Conservation (phyloP, 1,140 invertebrate species). For the Drosophila trapezifrons region DNA sequence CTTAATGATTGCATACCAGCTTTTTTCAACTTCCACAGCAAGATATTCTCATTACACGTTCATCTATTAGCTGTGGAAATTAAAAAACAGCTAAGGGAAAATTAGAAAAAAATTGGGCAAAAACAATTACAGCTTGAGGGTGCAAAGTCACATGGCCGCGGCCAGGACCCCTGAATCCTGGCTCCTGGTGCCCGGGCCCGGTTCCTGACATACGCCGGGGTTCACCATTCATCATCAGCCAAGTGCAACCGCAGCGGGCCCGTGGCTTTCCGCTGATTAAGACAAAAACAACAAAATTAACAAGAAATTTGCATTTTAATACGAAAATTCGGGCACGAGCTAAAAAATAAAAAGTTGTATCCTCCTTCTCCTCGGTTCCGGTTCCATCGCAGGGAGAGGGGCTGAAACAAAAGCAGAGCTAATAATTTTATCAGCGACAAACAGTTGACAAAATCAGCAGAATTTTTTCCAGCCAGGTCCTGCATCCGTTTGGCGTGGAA, state of each 20-base stretch:
- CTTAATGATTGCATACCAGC: slow-evolving; percentile 13
- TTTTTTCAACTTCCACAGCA: neutral
- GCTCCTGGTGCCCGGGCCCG: slow-evolving; percentile 8
- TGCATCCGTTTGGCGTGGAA: slow-evolving; percentile 69
- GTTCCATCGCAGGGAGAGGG: slow-evolving; percentile 7
- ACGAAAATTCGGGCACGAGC: slow-evolving; percentile 56
- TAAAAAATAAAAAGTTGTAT: slow-evolving; percentile 12
- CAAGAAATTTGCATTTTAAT: slow-evolving; percentile 80
- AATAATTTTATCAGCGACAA: slow-evolving; percentile 83
- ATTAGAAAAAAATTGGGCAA: slow-evolving; percentile 40
- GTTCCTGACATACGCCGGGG: slow-evolving; percentile 61
- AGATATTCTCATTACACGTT: slow-evolving; percentile 27
- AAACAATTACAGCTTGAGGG: slow-evolving; percentile 44
- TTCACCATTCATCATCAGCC: slow-evolving; percentile 73
- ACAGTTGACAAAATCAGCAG: slow-evolving; percentile 83
- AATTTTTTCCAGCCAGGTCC: slow-evolving; percentile 51
- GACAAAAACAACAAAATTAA: slow-evolving; percentile 81
- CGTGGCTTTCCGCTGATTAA: slow-evolving; percentile 66
- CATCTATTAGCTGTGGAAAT: slow-evolving; percentile 37
- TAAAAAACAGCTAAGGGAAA: slow-evolving; percentile 42
- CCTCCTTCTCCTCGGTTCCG: neutral
- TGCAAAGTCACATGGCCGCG: slow-evolving; percentile 16
- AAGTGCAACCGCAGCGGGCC: slow-evolving; percentile 67
- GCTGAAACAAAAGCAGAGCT: slow-evolving; percentile 68
- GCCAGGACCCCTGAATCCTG: slow-evolving; percentile 22